A percentile compares a stretch with the other conserved stretches of the same genome.
These are phyloP conservation scores for Cuniculus paca DNA, from an alignment of 2,797 vertebrate genomes.

Conservation along the genomic window DNA sequence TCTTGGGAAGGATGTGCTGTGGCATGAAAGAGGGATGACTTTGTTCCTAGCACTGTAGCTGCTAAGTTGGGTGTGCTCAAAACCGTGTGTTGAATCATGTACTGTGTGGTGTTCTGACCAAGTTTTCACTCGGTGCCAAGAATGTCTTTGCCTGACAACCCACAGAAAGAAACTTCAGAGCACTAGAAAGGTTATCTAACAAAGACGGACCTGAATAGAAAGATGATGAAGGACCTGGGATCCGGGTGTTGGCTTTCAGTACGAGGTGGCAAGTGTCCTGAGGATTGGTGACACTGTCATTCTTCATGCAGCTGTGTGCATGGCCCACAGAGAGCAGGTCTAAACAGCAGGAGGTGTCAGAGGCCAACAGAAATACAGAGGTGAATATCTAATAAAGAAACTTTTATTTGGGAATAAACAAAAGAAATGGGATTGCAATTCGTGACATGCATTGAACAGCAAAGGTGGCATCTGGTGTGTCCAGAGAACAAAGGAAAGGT, in stretches of 20 bases:
- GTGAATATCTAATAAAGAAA: neutral
- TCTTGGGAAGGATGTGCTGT: neutral
- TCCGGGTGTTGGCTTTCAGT: neutral
- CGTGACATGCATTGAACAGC: neutral
- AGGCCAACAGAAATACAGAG: neutral
- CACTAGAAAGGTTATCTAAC: conserved; percentile 44
- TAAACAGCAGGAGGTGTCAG: neutral
- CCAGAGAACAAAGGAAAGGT: neutral
- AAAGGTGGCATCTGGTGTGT: neutral
- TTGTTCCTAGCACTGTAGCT: neutral
- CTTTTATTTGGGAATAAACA: neutral
- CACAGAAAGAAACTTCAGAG: conserved; percentile 29
- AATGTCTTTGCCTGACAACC: conserved; percentile 42
- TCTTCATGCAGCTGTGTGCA: neutral
- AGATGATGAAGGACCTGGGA: neutral
- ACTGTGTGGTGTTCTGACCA: conserved; percentile 46
- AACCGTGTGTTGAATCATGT: conserved; percentile 40
- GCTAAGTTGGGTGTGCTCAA: neutral
- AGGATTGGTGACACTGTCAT: neutral
- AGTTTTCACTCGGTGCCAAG: neutral
- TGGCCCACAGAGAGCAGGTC: neutral
- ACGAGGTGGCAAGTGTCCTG: neutral
- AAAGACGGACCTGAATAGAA: neutral
- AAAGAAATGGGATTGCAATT: neutral
- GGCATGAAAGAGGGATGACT: neutral